Percentiles rank a stretch among this genome's conserved stretches.
phyloP scores from a whole-genome alignment of 2,113 vertebrate genomes.

The Murina feae region DNA sequence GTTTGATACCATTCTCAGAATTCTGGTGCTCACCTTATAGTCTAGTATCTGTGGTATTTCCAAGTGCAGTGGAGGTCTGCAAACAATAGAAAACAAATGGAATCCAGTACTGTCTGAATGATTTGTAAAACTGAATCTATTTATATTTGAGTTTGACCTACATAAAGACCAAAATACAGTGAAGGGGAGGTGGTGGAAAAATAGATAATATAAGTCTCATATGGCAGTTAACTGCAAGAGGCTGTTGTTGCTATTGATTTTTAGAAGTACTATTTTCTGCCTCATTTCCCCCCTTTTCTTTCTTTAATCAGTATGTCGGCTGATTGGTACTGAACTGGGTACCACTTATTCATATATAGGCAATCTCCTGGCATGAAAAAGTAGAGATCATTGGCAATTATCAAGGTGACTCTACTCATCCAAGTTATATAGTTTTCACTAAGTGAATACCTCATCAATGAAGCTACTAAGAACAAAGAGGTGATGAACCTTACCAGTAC shows the following conservation, averaged over 20 bases:
- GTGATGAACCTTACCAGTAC: constrained; percentile 82
- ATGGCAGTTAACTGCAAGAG: not conserved
- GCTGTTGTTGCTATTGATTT: not conserved
- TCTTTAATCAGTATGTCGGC: constrained; percentile 78
- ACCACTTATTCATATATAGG: not conserved
- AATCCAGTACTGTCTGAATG: not conserved
- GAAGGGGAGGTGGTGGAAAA: not conserved
- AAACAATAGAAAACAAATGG: not conserved
- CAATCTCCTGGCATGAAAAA: constrained; percentile 75
- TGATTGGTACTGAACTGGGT: constrained; percentile 61
- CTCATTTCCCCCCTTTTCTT: not conserved
- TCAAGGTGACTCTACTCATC: constrained; percentile 60
- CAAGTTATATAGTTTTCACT: constrained; percentile 71
- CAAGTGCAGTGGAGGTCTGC: not conserved
- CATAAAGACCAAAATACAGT: not conserved
- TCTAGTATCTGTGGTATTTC: not conserved
- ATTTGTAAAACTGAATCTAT: not conserved
- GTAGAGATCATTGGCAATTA: constrained; percentile 78
- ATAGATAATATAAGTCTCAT: not conserved
- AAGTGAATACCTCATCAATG: constrained; percentile 77
- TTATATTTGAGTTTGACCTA: not conserved
- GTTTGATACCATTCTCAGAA: not conserved
- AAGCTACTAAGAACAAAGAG: constrained; percentile 78
- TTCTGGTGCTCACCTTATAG: not conserved
- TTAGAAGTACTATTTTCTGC: not conserved